Percentiles rank a stretch among this genome's conserved stretches.
phyloP scores from a whole-genome alignment of 2,888 invertebrate species.

The Yponomeuta cagnagella region DNA sequence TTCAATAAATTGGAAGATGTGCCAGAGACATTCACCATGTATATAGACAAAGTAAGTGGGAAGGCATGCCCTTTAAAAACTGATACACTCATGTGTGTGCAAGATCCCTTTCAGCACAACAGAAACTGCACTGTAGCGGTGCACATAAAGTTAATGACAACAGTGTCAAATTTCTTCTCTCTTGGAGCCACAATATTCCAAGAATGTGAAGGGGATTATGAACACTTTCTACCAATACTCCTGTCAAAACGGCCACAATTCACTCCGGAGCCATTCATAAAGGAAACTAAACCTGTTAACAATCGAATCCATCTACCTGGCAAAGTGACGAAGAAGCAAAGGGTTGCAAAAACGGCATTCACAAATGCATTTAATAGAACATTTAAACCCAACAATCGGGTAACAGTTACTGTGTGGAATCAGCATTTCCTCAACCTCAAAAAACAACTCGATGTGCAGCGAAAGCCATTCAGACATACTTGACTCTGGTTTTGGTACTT shows the following conservation, averaged over 20 bases:
- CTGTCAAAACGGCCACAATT: not conserved
- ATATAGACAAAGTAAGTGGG: not conserved
- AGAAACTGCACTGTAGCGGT: slow-evolving; percentile 29
- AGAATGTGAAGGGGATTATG: slow-evolving; percentile 13
- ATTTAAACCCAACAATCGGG: not conserved
- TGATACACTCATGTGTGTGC: slow-evolving; percentile 28
- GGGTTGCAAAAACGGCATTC: not conserved
- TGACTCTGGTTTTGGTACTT: not conserved
- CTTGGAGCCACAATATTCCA: slow-evolving; percentile 22
- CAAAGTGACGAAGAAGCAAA: slow-evolving; percentile 18
- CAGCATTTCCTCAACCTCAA: not conserved
- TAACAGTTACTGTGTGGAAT: not conserved
- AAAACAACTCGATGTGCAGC: not conserved
- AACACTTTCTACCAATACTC: not conserved
- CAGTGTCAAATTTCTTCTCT: not conserved
- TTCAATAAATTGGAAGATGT: slow-evolving; percentile 1
- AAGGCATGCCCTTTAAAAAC: slow-evolving; percentile 15
- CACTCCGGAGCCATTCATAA: not conserved
- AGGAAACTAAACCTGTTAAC: not conserved
- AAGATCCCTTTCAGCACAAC: slow-evolving; percentile 33
- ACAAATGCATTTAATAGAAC: too few relatives aligned
- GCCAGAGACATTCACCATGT: slow-evolving; percentile 4
- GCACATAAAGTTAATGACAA: slow-evolving; percentile 22
- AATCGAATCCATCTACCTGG: not conserved
- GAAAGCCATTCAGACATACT: not conserved